A percentile compares a stretch with the other conserved stretches of the same genome.
Conservation (phyloP, 1,140 invertebrate genomes). For the Drosophila truncata region DNA sequence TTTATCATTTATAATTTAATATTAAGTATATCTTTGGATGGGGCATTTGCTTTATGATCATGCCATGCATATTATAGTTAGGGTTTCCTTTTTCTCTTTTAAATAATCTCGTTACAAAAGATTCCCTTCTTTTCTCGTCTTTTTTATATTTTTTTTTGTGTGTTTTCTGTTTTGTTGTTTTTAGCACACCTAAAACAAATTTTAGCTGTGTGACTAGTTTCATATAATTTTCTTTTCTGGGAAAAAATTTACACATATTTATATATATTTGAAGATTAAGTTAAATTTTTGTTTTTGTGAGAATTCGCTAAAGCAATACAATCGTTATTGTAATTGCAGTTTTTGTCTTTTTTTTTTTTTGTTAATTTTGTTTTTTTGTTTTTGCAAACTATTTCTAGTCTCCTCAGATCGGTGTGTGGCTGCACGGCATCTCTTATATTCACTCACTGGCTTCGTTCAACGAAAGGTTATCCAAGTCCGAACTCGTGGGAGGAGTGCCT, state of each 20-base stretch:
- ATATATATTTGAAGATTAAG: slow-evolving; percentile 37
- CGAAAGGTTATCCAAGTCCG: slow-evolving; percentile 30
- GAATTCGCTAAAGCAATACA: slow-evolving; percentile 80
- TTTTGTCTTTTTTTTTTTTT: background rate
- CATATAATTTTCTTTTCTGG: slow-evolving; percentile 52
- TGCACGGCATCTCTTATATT: background rate
- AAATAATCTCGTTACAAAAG: slow-evolving; percentile 67
- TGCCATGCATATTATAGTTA: slow-evolving; percentile 72
- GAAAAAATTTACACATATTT: slow-evolving; percentile 55
- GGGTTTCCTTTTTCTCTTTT: slow-evolving; percentile 39
- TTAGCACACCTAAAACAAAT: slow-evolving; percentile 64
- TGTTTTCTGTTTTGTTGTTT: background rate
- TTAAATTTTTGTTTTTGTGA: slow-evolving; percentile 48
- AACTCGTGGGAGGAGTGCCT: slow-evolving; percentile 12
- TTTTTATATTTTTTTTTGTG: slow-evolving; percentile 9
- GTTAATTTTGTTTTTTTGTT: slow-evolving; percentile 41
- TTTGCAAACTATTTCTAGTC: slow-evolving; percentile 65
- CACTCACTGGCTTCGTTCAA: slow-evolving; percentile 30
- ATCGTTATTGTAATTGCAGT: slow-evolving; percentile 45
- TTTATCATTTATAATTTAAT: slow-evolving; percentile 26
- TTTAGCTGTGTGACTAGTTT: slow-evolving; percentile 68
- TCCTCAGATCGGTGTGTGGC: slow-evolving; percentile 4
- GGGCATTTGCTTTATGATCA: slow-evolving; percentile 52
- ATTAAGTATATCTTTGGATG: slow-evolving; percentile 47
- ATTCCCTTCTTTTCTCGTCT: slow-evolving; percentile 36